Percentiles rank a stretch among this genome's conserved stretches.
These are phyloP conservation scores for Cygnus buccinator DNA, from an alignment of 2,113 vertebrate species.

Conservation along the genomic window DNA sequence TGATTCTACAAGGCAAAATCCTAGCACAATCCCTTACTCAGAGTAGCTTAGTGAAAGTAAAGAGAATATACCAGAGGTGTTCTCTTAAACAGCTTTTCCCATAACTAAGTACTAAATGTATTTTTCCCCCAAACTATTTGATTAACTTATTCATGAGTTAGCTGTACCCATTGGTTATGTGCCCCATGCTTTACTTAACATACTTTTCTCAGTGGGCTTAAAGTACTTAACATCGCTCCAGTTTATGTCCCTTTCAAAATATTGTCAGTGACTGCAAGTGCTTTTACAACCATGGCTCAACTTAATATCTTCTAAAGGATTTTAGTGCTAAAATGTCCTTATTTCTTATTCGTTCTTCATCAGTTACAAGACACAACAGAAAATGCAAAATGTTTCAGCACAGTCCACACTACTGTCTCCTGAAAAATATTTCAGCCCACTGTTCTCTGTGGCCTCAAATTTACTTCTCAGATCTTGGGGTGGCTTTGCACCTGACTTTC, in stretches of 20 bases:
- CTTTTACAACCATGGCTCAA: not conserved
- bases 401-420: not conserved
- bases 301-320: not conserved
- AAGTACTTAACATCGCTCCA: not conserved
- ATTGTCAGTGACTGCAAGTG: not conserved
- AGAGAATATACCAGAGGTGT: not conserved
- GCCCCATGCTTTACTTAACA: not conserved
- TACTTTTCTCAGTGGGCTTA: not conserved
- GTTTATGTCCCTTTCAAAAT: not conserved
- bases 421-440: not conserved
- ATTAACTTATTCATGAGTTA: not conserved
- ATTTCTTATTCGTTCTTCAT: not conserved
- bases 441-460: not conserved
- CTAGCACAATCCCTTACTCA: not conserved
- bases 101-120: not conserved
- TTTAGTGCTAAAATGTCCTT: not conserved
- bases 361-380: not conserved
- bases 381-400: not conserved
- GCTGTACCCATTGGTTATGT: not conserved
- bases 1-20: not conserved
- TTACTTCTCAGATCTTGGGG: not conserved
- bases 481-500: not conserved
- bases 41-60: not conserved
- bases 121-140: not conserved
- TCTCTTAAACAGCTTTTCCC: not conserved